A percentile compares a stretch with the other conserved stretches of the same genome.
These are phyloP conservation scores for Tribolium castaneum DNA, from an alignment of 1,140 invertebrate genomes.

Conservation along the genomic window DNA sequence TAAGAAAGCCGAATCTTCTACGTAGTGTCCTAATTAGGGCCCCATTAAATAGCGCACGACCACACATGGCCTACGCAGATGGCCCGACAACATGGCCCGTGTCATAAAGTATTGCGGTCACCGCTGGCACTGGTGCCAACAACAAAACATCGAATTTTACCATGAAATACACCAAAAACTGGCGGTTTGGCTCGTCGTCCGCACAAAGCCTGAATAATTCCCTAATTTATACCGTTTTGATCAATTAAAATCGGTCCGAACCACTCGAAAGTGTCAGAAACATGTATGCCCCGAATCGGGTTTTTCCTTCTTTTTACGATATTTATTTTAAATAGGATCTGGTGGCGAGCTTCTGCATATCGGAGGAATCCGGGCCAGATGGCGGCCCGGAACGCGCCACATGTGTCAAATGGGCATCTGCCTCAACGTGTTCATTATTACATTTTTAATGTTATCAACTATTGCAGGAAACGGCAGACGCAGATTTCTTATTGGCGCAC, in stretches of 20 bases:
- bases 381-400: constrained; percentile 16
- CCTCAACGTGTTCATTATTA: constrained; percentile 42
- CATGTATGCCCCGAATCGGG: neutral
- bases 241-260: constrained; percentile 23
- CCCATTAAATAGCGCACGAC: neutral
- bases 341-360: constrained; percentile 22
- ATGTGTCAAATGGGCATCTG: constrained; percentile 25
- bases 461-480: constrained; percentile 16
- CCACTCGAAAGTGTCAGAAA: constrained; percentile 11
- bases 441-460: constrained; percentile 43
- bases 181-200: constrained; percentile 14
- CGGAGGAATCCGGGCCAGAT: neutral
- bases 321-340: constrained; percentile 17
- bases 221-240: constrained; percentile 15
- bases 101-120: constrained; percentile 26
- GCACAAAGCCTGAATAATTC: constrained; percentile 18
- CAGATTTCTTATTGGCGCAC: constrained; percentile 27
- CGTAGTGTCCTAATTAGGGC: neutral
- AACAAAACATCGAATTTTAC: constrained; percentile 23
- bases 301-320: neutral
- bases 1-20: neutral
- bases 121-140: constrained; percentile 2
- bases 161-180: constrained; percentile 22
- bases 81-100: constrained; percentile 6
- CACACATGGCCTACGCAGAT: constrained; percentile 23